A percentile compares a stretch with the other conserved stretches of the same genome.
Evolutionary conservation across 2,888 invertebrate species (phyloP).

Genomic region (Drosophila gaucha): DNA sequence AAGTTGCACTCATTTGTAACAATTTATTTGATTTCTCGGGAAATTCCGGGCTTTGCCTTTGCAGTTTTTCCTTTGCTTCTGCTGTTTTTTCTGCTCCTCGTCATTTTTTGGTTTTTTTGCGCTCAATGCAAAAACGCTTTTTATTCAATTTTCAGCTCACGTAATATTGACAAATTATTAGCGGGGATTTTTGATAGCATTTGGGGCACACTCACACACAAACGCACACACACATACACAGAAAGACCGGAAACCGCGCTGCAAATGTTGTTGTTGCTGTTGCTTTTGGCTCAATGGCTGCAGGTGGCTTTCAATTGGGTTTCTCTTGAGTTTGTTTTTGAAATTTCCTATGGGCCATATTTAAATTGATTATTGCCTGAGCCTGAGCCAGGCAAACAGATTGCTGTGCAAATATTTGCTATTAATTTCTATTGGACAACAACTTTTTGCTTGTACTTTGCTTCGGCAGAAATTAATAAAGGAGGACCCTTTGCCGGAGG

Average conservation of each 20-base stretch:
- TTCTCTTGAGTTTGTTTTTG: conserved; percentile 40
- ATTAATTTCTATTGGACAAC: conserved; percentile 74
- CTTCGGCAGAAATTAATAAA: conserved; percentile 52
- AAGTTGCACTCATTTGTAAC: conserved; percentile 80
- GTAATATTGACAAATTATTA: conserved; percentile 84
- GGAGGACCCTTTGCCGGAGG: background rate
- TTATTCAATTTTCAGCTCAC: conserved; percentile 82
- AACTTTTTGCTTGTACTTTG: conserved; percentile 31
- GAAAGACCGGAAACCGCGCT: conserved; percentile 33
- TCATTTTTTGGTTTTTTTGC: conserved; percentile 14
- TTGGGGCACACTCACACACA: conserved; percentile 31
- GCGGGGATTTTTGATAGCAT: conserved; percentile 77
- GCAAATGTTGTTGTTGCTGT: conserved; percentile 43
- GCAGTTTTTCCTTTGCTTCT: conserved; percentile 15
- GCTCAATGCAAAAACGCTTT: conserved; percentile 74
- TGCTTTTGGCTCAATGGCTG: conserved; percentile 45
- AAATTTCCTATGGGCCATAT: conserved; percentile 64
- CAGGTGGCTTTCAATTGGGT: conserved; percentile 58
- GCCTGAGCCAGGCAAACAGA: conserved; percentile 51
- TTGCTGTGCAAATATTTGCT: conserved; percentile 76
- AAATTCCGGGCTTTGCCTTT: conserved; percentile 35
- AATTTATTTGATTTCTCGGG: conserved; percentile 73
- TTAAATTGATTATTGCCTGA: conserved; percentile 69
- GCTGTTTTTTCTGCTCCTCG: background rate
- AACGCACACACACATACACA: conserved; percentile 9